phyloP scores from a whole-genome alignment of 2,113 vertebrate genomes.

The Stictonetta naevosa region DNA sequence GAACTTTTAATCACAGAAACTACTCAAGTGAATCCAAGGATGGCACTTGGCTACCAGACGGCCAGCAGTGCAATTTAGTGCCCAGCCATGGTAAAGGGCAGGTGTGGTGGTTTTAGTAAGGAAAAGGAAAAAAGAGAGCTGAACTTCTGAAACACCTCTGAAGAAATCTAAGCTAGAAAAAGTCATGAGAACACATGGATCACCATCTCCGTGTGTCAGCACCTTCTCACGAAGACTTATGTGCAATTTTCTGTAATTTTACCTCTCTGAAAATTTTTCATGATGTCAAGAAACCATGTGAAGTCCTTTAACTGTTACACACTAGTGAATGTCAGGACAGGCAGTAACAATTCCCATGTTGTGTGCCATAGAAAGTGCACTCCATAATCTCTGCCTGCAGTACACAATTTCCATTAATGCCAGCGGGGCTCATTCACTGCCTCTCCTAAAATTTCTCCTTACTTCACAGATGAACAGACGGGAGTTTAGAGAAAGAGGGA shows the following conservation, averaged over 20 bases:
- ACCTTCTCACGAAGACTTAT: neutral
- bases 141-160: neutral
- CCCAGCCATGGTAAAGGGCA: accelerated
- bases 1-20: neutral
- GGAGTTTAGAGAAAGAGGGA: neutral
- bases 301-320: neutral
- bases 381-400: neutral
- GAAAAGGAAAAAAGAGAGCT: neutral
- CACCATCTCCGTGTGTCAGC: neutral
- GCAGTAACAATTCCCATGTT: neutral
- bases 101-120: too few species aligned
- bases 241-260: neutral
- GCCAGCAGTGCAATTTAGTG: neutral
- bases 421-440: neutral
- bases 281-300: neutral
- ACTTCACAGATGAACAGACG: neutral
- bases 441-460: neutral
- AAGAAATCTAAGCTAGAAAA: neutral
- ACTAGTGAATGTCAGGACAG: neutral
- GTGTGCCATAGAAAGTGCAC: neutral
- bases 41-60: neutral
- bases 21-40: neutral
- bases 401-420: neutral
- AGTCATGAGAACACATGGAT: neutral
- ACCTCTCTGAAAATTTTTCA: neutral